Conservation (phyloP, 1,140 invertebrate species). For the Mercenaria mercenaria region DNA sequence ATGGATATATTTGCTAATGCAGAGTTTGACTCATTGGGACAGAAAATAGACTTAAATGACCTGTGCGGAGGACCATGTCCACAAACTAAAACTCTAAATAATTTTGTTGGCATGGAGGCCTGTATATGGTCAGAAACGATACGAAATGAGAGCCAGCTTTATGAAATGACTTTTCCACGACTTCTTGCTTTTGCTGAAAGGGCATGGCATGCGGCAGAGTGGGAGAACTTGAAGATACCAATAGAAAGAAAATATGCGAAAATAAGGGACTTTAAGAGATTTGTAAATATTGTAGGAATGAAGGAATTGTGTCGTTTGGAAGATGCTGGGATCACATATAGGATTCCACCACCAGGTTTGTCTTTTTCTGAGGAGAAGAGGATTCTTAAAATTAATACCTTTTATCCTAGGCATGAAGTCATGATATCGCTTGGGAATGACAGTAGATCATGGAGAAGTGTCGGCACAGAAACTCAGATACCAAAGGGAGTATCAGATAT, state of each 20-base stretch:
- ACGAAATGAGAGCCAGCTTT: conserved; percentile 73
- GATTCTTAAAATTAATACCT: neutral
- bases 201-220: conserved; percentile 82
- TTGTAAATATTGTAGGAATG: conserved; percentile 78
- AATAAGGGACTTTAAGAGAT: conserved; percentile 79
- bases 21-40: conserved; percentile 64
- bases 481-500: neutral
- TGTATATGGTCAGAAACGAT: conserved; percentile 80
- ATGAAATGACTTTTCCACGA: conserved; percentile 80
- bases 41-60: conserved; percentile 44
- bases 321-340: conserved; percentile 74
- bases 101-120: conserved; percentile 79
- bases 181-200: conserved; percentile 82
- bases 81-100: conserved; percentile 68
- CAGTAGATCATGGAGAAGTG: neutral
- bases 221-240: conserved; percentile 74
- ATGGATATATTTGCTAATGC: conserved; percentile 75
- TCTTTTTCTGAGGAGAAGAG: conserved; percentile 19
- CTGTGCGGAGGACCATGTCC: conserved; percentile 69
- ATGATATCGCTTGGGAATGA: neutral
- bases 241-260: neutral
- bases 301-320: conserved; percentile 78
- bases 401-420: conserved; percentile 6
- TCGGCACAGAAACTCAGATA: neutral
- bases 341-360: conserved; percentile 81